phyloP scores from a whole-genome alignment of 2,888 invertebrate species.

The Sphecodes monilicornis region DNA sequence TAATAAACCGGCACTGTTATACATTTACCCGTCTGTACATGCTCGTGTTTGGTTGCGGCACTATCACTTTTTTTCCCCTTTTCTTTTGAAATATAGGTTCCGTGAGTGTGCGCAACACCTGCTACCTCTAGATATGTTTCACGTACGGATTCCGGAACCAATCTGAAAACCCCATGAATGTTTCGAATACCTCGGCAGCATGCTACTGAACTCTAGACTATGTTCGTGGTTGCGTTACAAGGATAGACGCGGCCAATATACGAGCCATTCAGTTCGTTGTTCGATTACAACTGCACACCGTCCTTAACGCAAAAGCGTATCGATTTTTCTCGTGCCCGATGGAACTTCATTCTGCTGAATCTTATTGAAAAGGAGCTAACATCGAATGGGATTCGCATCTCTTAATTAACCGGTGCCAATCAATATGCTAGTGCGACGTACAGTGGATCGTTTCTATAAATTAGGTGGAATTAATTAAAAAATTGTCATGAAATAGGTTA shows the following conservation, averaged over 20 bases:
- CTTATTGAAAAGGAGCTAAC: background rate
- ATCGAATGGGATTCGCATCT: background rate
- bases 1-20: constrained; percentile 3
- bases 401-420: background rate
- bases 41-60: constrained; percentile 1
- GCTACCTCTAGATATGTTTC: constrained; percentile 17
- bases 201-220: constrained; percentile 8
- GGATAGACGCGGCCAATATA: constrained; percentile 1
- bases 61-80: constrained; percentile 2
- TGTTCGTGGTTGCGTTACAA: constrained; percentile 16
- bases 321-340: background rate
- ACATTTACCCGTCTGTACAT: background rate
- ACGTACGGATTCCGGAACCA: constrained; percentile 17
- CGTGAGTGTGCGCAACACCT: constrained; percentile 7
- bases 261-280: constrained; percentile 10
- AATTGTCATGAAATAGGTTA: background rate
- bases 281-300: constrained; percentile 3
- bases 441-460: background rate
- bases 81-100: background rate
- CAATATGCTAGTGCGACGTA: background rate
- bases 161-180: constrained; percentile 21
- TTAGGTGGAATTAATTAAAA: background rate
- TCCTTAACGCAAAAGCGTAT: background rate
- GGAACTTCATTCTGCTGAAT: background rate
- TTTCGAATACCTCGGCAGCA: constrained; percentile 9